phyloP scores from a whole-genome alignment of 2,888 invertebrate species.

The Pheosia tremula region DNA sequence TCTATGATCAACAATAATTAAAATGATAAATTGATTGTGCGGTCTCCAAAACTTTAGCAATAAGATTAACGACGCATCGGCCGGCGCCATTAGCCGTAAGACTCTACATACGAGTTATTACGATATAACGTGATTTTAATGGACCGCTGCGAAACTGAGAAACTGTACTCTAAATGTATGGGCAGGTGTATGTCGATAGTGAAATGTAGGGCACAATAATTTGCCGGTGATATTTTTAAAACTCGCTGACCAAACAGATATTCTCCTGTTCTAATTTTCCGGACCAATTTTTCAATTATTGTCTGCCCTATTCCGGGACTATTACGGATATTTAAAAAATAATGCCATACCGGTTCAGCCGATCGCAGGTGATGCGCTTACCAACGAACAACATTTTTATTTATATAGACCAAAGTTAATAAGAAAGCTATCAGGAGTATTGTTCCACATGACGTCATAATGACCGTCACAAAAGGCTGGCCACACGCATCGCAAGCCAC shows the following conservation, averaged over 20 bases:
- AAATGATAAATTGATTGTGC: neutral
- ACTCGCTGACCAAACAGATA: no score
- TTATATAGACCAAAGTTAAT: no score
- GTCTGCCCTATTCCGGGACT: no score
- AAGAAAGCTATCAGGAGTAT: no score
- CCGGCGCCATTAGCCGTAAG: slow-evolving; percentile 21
- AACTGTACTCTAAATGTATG: neutral
- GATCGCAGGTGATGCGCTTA: no score
- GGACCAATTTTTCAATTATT: no score
- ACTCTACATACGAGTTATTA: slow-evolving; percentile 33
- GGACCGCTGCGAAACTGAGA: slow-evolving; percentile 15
- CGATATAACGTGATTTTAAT: slow-evolving; percentile 44
- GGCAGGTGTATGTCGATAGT: neutral
- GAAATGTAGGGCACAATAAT: no score
- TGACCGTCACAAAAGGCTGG: slow-evolving; percentile 39
- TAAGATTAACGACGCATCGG: slow-evolving; percentile 42
- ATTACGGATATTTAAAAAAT: no score
- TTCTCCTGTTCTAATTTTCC: no score
- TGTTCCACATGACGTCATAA: slow-evolving; percentile 5
- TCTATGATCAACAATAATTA: neutral
- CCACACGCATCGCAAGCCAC: slow-evolving; percentile 54
- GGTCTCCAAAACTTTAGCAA: slow-evolving; percentile 26
- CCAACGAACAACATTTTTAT: no score
- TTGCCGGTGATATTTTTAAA: no score
- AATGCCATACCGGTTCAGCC: no score